Evolutionary conservation across 2,888 invertebrate genomes (phyloP), one percentile per base, ranked within the genome.

Genomic region (Callosobruchus maculatus): DNA sequence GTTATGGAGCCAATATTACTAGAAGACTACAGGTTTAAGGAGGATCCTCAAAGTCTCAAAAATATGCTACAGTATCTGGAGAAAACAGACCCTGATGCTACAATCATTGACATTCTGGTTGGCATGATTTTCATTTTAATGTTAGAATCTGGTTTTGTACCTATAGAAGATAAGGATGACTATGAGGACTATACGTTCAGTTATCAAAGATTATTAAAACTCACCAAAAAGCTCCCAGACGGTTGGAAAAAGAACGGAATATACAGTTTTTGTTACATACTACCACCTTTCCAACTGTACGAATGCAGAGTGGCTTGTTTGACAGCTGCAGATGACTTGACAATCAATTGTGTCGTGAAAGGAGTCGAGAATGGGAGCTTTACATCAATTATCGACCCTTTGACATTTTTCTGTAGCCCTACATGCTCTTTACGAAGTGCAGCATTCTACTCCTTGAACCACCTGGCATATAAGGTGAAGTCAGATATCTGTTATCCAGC

Each of bases 111-210:
- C 76, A 80, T 85, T 21, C 75, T 86, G 72, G 82, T 83, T n/a
- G 82, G 85, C 72, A 79, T 87, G 49, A 78, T 87, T 30, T 86
- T 86, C 76, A 79, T 87, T 72, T 72, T 87, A 31, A 86, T 86
- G 85, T 76, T 87, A 22, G 87, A 88, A 80, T 78, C 77, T 77
- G 87, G 86, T 69, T 87, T 87, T 78, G 80, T 85, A 22, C 84
- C 85, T 22, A 70, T 70, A n/a, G 78, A 83, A 70, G 78, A 77
- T 69, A 74, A 76, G 74, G 78, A 81, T 31, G 70, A 74, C 31
- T 77, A 75, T 72, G 71, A 77, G 49, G 77, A 80, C 68, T 80
- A 21, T 49, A 79, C 79, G 67, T 86, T 85, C 78, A 79, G 83
- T 78, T 83, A 82, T 71, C 74, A 76, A 70, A 78, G 82, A 74